Evolutionary conservation across 2,797 vertebrate genomes (phyloP).

Genomic region (Tympanoctomys barrerae): DNA sequence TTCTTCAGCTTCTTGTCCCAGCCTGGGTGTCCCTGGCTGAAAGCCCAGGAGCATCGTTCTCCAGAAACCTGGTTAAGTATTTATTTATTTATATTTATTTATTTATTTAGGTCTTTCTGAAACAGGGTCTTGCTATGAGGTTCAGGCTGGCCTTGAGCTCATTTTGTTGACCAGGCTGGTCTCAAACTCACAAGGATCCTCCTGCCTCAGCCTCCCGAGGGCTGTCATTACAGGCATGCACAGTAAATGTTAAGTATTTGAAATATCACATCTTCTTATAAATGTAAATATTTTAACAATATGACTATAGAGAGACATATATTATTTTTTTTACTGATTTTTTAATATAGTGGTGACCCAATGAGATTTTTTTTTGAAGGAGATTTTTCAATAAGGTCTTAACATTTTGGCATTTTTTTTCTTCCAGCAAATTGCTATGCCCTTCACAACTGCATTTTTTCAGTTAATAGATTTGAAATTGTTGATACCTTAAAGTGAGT

Average conservation of each 20-base stretch:
- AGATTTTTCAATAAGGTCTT: not conserved
- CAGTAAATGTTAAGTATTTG: not conserved
- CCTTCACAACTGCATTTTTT: not conserved
- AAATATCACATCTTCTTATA: not conserved
- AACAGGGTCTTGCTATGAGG: too few species aligned
- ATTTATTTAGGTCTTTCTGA: too few species aligned
- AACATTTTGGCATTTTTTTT: not conserved
- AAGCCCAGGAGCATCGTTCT: not conserved
- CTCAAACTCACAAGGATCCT: too few species aligned
- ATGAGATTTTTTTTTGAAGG: slow-evolving; percentile 3
- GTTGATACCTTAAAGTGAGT: not conserved
- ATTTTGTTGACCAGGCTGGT: too few species aligned
- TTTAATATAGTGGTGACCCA: not conserved
- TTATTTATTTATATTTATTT: too few species aligned
- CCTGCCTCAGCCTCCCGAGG: too few species aligned
- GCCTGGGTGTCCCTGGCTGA: not conserved
- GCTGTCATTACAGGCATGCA: too few species aligned
- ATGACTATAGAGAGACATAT: not conserved
- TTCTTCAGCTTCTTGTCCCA: not conserved
- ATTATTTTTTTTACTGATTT: not conserved
- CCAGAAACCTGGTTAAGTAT: too few species aligned
- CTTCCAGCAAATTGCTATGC: not conserved
- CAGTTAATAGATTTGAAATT: slow-evolving; percentile 40
- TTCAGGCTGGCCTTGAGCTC: too few species aligned
- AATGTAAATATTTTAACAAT: not conserved